Conservation (phyloP, 2,113 vertebrate species). For the Bos indicus region DNA sequence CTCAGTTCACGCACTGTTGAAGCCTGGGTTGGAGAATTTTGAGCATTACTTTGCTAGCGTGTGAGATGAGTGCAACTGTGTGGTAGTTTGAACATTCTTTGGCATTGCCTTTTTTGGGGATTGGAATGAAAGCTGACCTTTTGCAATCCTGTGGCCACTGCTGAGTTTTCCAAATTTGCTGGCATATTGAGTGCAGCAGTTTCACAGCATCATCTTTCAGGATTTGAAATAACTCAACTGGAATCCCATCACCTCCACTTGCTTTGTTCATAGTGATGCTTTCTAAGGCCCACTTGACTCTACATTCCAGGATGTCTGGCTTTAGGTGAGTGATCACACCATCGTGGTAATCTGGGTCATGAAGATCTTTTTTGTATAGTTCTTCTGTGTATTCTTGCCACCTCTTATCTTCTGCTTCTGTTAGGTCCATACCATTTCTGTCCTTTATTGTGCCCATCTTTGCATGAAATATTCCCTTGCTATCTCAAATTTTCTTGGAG, state of each 20-base stretch:
- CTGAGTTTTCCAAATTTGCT: background rate
- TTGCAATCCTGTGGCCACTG: background rate
- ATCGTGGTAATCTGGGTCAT: background rate
- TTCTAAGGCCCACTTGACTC: background rate
- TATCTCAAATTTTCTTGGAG: background rate
- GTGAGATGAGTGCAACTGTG: background rate
- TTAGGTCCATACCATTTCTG: background rate
- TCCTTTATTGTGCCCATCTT: background rate
- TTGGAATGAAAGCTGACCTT: background rate
- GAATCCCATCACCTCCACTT: background rate
- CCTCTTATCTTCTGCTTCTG: background rate
- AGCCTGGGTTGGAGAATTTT: background rate
- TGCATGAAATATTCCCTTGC: background rate
- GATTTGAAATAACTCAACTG: background rate
- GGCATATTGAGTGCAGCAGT: background rate
- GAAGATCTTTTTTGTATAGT: background rate
- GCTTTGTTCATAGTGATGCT: background rate
- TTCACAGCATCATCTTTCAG: background rate
- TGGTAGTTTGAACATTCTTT: background rate
- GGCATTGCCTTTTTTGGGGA: background rate
- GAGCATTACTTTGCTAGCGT: background rate
- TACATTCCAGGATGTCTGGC: background rate
- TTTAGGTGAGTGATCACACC: background rate
- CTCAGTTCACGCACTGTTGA: background rate
- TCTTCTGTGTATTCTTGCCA: background rate